Evolutionary conservation across 2,888 invertebrate species (phyloP).

Genomic region (Epistrophella euchroma): DNA sequence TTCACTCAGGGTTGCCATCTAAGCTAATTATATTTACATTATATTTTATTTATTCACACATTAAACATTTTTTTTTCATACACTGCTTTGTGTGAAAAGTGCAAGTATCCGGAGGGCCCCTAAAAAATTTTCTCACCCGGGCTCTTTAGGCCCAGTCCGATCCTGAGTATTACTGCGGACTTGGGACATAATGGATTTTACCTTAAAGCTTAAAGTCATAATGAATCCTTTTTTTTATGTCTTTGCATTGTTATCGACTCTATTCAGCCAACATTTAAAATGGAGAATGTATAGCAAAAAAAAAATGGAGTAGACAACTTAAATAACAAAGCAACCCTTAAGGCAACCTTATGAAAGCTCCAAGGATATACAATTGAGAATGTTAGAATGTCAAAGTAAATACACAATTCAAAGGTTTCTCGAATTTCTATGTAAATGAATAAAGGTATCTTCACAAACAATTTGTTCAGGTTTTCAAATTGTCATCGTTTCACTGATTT

Average conservation of each 20-base stretch:
- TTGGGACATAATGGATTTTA: not conserved
- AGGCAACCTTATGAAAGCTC: not conserved
- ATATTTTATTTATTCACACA: too few species aligned
- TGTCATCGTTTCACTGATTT: not conserved
- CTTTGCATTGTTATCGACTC: not conserved
- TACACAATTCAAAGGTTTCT: not conserved
- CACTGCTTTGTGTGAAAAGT: too few species aligned
- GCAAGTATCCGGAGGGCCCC: too few species aligned
- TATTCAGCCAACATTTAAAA: not conserved
- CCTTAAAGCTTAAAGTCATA: not conserved
- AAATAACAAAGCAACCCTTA: not conserved
- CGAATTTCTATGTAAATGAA: not conserved
- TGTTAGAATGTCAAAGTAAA: not conserved
- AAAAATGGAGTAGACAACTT: not conserved
- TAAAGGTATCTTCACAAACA: not conserved
- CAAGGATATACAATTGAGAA: not conserved
- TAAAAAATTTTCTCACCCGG: too few species aligned
- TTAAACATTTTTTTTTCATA: too few species aligned
- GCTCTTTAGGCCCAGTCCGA: not conserved
- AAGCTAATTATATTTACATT: too few species aligned
- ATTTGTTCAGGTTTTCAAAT: not conserved
- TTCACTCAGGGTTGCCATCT: too few species aligned
- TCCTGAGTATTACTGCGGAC: not conserved
- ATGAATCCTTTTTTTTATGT: not conserved
- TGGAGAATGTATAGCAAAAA: not conserved